Conservation (phyloP, 1,140 invertebrate genomes). For the Apis dorsata region DNA sequence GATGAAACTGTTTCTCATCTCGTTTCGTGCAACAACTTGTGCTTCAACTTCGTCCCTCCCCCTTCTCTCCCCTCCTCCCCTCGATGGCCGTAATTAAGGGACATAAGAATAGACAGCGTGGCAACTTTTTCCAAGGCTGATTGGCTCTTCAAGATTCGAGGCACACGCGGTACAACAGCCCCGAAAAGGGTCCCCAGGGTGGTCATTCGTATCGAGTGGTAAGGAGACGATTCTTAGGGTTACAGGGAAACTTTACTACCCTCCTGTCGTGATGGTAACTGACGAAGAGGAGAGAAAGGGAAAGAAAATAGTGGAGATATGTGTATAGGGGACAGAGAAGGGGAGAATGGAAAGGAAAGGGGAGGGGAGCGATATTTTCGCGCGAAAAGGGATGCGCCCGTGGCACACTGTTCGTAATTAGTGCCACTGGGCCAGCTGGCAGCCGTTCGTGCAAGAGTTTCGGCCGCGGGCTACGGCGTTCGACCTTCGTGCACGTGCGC, state of each 20-base stretch:
- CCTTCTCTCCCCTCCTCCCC: no score
- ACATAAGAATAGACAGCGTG: conserved; percentile 6
- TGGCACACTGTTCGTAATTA: conserved; percentile 45
- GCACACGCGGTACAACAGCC: conserved; percentile 9
- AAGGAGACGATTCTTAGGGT: conserved; percentile 16
- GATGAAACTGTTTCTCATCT: no score
- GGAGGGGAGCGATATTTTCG: not conserved
- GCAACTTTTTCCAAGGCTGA: conserved; percentile 37
- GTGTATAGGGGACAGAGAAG: no score
- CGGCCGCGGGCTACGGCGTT: not conserved
- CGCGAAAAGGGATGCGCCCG: conserved; percentile 8
- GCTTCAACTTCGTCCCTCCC: no score
- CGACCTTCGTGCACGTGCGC: not conserved
- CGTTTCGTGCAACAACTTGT: no score
- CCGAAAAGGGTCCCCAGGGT: conserved; percentile 32
- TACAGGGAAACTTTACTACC: not conserved
- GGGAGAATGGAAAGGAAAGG: no score
- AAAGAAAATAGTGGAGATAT: no score
- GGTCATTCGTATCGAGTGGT: not conserved
- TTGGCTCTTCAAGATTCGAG: conserved; percentile 45
- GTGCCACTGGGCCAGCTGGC: conserved; percentile 45
- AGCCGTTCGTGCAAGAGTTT: conserved; percentile 6
- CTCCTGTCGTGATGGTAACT: not conserved
- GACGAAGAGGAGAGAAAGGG: no score
- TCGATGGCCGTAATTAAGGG: conserved; percentile 33